Percentiles rank a stretch among this genome's conserved stretches.
phyloP scores from a whole-genome alignment of 2,888 invertebrate species.

The Cerceris ruficornis region DNA sequence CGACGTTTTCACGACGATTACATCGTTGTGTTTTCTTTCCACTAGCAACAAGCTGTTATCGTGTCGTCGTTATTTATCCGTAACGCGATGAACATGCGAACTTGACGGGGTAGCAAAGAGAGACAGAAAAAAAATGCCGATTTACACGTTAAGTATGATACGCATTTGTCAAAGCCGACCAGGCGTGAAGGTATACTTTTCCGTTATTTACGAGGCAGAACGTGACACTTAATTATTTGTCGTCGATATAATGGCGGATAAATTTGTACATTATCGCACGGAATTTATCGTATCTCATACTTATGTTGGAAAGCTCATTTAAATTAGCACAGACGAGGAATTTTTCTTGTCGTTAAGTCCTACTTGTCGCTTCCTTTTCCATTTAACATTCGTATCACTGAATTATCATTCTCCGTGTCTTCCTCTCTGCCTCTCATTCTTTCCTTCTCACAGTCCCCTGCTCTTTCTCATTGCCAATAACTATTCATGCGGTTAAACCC shows the following conservation, averaged over 20 bases:
- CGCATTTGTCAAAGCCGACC: slow-evolving; percentile 38
- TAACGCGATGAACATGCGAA: neutral
- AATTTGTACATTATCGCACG: slow-evolving; percentile 39
- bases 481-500: no score
- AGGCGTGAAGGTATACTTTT: slow-evolving; percentile 51
- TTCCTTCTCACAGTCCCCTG: no score
- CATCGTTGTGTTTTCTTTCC: neutral
- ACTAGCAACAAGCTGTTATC: no score
- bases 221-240: slow-evolving; percentile 53
- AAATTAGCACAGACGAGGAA: neutral
- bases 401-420: no score
- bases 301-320: no score
- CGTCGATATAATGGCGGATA: slow-evolving; percentile 29
- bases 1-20: no score
- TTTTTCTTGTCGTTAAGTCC: slow-evolving; percentile 25
- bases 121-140: slow-evolving; percentile 11
- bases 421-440: no score
- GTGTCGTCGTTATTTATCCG: no score
- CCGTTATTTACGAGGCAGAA: slow-evolving; percentile 33
- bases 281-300: slow-evolving; percentile 43
- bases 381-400: no score
- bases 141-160: slow-evolving; percentile 20
- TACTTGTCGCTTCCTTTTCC: no score
- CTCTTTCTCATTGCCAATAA: no score
- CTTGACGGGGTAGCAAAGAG: neutral